phyloP scores from a whole-genome alignment of 1,140 invertebrate species.

The Triops cancriformis region DNA sequence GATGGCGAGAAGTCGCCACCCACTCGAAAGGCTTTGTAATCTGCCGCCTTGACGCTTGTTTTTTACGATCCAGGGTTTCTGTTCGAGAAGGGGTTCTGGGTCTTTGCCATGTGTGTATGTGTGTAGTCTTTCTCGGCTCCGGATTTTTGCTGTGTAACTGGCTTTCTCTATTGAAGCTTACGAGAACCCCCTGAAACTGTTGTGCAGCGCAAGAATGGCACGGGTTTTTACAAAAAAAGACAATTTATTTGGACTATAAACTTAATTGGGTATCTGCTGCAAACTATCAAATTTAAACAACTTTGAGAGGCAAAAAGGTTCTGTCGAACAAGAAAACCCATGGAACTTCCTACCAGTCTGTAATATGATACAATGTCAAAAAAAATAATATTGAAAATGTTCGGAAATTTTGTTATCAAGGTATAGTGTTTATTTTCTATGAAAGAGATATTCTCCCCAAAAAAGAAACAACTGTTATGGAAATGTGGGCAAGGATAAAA shows the following conservation, averaged over 20 bases:
- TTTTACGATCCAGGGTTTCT: slow-evolving; percentile 9
- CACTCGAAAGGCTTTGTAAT: slow-evolving; percentile 10
- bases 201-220: not conserved
- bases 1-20: slow-evolving; percentile 8
- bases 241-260: slow-evolving; percentile 3
- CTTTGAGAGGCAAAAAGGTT: not conserved
- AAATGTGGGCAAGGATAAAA: slow-evolving; percentile 1
- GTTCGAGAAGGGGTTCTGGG: not conserved
- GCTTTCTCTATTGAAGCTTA: not conserved
- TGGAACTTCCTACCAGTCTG: no score
- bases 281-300: slow-evolving; percentile 2
- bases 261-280: slow-evolving; percentile 5
- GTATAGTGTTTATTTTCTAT: not conserved
- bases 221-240: not conserved
- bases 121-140: not conserved
- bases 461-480: not conserved
- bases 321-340: not conserved
- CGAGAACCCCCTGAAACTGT: not conserved
- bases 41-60: slow-evolving; percentile 8
- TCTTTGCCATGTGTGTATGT: not conserved
- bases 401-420: not conserved
- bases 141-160: not conserved
- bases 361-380: no score
- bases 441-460: not conserved
- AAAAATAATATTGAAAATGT: no score